Evolutionary conservation across 1,140 invertebrate species (phyloP), one percentile per base, ranked within the genome.

Genomic region (Leptinotarsa undecemlineata): DNA sequence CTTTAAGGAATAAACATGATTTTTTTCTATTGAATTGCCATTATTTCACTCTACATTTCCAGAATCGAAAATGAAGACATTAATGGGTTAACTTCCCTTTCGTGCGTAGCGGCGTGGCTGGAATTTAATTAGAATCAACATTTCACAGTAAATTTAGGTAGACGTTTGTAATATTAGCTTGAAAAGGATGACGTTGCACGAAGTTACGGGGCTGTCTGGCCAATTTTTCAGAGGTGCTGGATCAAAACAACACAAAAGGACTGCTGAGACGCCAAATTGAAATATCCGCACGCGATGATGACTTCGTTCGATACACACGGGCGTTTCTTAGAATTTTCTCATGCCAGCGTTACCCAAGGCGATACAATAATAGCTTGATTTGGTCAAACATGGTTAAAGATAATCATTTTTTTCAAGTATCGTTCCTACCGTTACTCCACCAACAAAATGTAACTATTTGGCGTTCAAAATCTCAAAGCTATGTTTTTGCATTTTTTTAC

Each of bases 211-310:
- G 61, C 77, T 79, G 78, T 79, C 78, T 76, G 76, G 74, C 64
- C 74, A 74, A 76, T 74, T 78, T 78, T 75, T 79, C 75, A 76
- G 74, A 80, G 78, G 78, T 76, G 74, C 78, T 74, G 78, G 74
- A 76, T 79, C 75, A 79, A 78, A 78, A 76, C 76, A 79, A 79
- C 74, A 77, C 76, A 77, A 77, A 77, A 77, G 74, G 76, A 76
- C 73, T 66, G 72, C 68, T 66, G n/a, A 69, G 63, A 69, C 71
- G 74, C 74, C 77, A 80, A 80, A 78, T 78, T 80, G 77, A 78
- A 80, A 78, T 78, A 80, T 78, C 77, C 74, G 75, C 76, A 80
- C 75, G 78, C 78, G 73, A 33, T 26, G 19, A 26, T 51, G 19
- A 61, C 69, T 57, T 19, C 15, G 15, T 57, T 57, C 51, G 51